Conservation (phyloP, 2,888 invertebrate species). For the Drosophila melanosoma region DNA sequence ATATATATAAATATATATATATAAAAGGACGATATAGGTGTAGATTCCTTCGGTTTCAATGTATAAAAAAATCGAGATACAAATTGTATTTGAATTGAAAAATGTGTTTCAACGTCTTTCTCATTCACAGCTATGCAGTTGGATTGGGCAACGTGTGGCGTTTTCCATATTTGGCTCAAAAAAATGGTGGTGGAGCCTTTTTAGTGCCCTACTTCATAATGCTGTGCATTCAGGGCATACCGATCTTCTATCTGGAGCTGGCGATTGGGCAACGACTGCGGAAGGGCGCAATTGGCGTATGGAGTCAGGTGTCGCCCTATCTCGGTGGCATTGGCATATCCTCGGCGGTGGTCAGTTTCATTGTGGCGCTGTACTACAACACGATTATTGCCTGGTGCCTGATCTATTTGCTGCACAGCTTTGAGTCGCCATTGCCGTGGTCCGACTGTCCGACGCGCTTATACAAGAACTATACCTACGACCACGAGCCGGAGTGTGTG, state of each 20-base stretch:
- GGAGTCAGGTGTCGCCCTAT: conserved; percentile 95
- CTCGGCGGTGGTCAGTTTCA: conserved; percentile 97
- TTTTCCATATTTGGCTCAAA: conserved; percentile 97
- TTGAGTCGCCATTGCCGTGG: conserved; percentile 96
- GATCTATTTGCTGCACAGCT: conserved; percentile 97
- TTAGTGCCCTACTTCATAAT: conserved; percentile 98
- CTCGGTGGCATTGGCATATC: conserved; percentile 96
- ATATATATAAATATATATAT: neutral
- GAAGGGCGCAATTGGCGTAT: conserved; percentile 97
- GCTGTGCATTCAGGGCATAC: conserved; percentile 97
- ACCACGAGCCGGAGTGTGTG: conserved; percentile 92
- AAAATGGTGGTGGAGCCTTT: conserved; percentile 98
- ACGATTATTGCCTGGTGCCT: conserved; percentile 99
- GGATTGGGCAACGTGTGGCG: conserved; percentile 98
- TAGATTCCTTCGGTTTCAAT: neutral
- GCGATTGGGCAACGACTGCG: conserved; percentile 97
- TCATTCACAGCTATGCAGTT: conserved; percentile 89
- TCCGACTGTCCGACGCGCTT: conserved; percentile 94
- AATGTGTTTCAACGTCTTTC: neutral
- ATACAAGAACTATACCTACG: conserved; percentile 92
- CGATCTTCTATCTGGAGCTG: conserved; percentile 97
- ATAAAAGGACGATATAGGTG: neutral
- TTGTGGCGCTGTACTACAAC: conserved; percentile 98
- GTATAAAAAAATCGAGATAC: neutral
- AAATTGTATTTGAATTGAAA: neutral